Evolutionary conservation across 2,797 vertebrate genomes (phyloP).

Genomic region (Chrosomus eos): DNA sequence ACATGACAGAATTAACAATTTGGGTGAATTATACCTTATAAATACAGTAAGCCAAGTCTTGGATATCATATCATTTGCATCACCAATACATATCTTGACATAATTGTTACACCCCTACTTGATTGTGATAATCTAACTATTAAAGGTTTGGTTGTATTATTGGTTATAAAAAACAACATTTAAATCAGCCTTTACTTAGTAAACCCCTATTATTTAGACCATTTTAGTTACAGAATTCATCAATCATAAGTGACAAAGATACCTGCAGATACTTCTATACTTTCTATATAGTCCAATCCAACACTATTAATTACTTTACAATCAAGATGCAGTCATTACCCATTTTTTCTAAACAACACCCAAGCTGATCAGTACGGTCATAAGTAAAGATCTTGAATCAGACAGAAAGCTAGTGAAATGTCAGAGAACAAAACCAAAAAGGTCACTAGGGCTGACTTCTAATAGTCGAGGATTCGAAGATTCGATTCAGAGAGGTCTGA

Average conservation of each 20-base stretch:
- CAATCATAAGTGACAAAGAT: background rate
- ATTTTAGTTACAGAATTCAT: background rate
- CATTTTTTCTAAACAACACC: background rate
- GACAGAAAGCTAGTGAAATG: background rate
- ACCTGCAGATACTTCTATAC: background rate
- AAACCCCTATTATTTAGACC: background rate
- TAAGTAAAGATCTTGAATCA: constrained; percentile 3
- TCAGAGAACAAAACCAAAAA: constrained; percentile 23
- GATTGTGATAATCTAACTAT: background rate
- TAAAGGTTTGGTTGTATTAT: background rate
- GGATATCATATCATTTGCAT: too few relatives aligned
- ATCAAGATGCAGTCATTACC: background rate
- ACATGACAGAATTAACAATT: too few relatives aligned
- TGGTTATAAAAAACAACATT: background rate
- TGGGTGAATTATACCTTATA: too few relatives aligned
- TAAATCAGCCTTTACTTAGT: background rate
- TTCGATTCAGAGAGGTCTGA: too few relatives aligned
- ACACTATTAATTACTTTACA: constrained; percentile 11
- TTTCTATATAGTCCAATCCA: background rate
- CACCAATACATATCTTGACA: too few relatives aligned
- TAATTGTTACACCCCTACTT: too few relatives aligned
- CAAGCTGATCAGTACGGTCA: background rate
- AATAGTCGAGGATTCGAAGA: too few relatives aligned
- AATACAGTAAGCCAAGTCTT: too few relatives aligned
- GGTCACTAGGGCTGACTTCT: too few relatives aligned